phyloP scores from a whole-genome alignment of 2,888 invertebrate genomes.

The Troilus luridus region DNA sequence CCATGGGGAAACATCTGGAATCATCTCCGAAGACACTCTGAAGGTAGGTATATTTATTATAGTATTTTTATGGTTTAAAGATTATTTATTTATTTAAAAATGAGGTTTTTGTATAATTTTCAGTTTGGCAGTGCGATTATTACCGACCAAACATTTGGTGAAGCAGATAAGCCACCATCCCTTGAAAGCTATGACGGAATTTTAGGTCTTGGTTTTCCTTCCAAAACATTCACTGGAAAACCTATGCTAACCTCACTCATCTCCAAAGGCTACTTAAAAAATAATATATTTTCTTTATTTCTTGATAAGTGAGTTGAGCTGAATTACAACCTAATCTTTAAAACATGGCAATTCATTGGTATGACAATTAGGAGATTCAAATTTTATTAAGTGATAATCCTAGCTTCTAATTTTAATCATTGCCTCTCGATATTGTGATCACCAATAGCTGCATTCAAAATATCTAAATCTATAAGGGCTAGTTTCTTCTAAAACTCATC shows the following conservation, averaged over 20 bases:
- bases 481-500: not conserved
- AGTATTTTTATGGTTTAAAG: not conserved
- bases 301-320: conserved; percentile 76
- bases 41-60: conserved; percentile 35
- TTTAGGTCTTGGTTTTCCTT: conserved; percentile 91
- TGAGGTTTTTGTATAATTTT: not conserved
- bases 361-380: not conserved
- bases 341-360: not conserved
- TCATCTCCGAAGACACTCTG: conserved; percentile 39
- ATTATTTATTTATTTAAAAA: not conserved
- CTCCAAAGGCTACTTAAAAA: conserved; percentile 79
- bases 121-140: conserved; percentile 84
- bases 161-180: conserved; percentile 95
- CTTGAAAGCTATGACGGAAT: conserved; percentile 99
- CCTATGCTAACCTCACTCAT: conserved; percentile 96
- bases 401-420: no score
- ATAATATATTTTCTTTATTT: conserved; percentile 94
- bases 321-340: not conserved
- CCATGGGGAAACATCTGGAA: conserved; percentile 36
- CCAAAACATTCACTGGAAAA: conserved; percentile 89
- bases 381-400: not conserved
- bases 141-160: conserved; percentile 91
- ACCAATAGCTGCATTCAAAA: not conserved
- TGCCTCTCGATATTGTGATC: no score
- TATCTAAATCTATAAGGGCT: not conserved